phyloP scores from a whole-genome alignment of 30 jellyfish, hydroid and myxozoan species.

The Phacellophora camtschatica region DNA sequence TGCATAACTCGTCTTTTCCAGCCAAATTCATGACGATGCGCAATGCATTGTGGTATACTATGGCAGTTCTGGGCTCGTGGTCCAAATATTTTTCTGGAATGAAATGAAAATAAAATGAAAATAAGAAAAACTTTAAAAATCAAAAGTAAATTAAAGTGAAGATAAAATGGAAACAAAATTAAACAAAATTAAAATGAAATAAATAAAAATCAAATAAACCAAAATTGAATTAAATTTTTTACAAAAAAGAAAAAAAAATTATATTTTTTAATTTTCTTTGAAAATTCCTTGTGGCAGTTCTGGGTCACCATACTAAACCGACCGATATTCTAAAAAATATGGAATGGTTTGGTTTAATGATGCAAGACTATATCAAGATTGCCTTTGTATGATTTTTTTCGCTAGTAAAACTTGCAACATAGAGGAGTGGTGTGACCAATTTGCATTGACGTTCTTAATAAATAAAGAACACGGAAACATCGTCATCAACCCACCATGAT shows the following conservation, averaged over 20 bases:
- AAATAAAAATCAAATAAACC: not conserved
- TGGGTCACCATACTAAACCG: slow-evolving; percentile 31
- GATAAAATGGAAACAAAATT: not conserved
- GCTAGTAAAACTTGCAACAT: too few relatives aligned
- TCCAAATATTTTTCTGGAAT: not conserved
- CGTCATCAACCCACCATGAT: too few relatives aligned
- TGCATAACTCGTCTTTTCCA: too few relatives aligned
- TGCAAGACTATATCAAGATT: too few relatives aligned
- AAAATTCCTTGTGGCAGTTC: slow-evolving; percentile 15
- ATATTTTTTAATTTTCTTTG: not conserved
- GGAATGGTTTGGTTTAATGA: too few relatives aligned
- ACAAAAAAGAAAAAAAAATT: not conserved
- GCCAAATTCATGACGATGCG: too few relatives aligned
- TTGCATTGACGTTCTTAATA: too few relatives aligned
- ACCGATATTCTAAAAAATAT: too few relatives aligned
- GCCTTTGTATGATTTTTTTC: too few relatives aligned
- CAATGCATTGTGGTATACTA: slow-evolving; percentile 28
- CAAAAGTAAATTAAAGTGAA: not conserved
- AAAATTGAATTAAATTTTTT: not conserved
- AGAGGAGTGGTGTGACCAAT: too few relatives aligned
- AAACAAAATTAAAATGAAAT: not conserved
- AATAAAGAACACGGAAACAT: too few relatives aligned
- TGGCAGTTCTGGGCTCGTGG: slow-evolving; percentile 32
- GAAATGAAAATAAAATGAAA: not conserved
- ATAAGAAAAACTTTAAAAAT: not conserved